Evolutionary conservation across 2,113 vertebrate genomes (phyloP).

Genomic region (Ciconia maguari): DNA sequence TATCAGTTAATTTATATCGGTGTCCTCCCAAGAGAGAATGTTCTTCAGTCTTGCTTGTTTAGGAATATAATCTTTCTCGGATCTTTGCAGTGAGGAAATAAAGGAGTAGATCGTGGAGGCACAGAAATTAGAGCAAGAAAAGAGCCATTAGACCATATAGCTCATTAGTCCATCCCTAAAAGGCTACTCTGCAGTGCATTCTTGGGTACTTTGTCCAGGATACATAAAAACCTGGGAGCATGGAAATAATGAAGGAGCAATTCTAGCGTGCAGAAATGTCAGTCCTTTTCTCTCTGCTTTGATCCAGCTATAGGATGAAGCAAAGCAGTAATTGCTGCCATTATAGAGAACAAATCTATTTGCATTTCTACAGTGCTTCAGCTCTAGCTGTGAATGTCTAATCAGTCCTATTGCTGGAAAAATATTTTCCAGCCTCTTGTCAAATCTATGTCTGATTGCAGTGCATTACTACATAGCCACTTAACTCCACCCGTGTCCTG

Average conservation of each 20-base stretch:
- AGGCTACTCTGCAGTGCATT: background rate
- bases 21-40: background rate
- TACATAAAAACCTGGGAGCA: background rate
- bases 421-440: conserved; percentile 45
- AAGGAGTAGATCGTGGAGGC: background rate
- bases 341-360: conserved; percentile 51
- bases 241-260: background rate
- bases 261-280: conserved; percentile 1
- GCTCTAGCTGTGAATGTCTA: conserved; percentile 45
- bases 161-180: background rate
- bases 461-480: background rate
- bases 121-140: conserved; percentile 16
- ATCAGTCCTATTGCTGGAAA: conserved; percentile 50
- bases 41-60: background rate
- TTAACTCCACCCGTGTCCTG: background rate
- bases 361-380: conserved; percentile 52
- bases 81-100: background rate
- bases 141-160: background rate
- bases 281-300: conserved; percentile 31
- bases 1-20: background rate
- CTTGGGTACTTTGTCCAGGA: conserved; percentile 4
- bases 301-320: conserved; percentile 39
- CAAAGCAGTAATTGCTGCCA: conserved; percentile 54
- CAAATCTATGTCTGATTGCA: conserved; percentile 17
- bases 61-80: background rate